phyloP scores from a whole-genome alignment of 2,797 vertebrate species.

The Rhadinocentrus ornatus region DNA sequence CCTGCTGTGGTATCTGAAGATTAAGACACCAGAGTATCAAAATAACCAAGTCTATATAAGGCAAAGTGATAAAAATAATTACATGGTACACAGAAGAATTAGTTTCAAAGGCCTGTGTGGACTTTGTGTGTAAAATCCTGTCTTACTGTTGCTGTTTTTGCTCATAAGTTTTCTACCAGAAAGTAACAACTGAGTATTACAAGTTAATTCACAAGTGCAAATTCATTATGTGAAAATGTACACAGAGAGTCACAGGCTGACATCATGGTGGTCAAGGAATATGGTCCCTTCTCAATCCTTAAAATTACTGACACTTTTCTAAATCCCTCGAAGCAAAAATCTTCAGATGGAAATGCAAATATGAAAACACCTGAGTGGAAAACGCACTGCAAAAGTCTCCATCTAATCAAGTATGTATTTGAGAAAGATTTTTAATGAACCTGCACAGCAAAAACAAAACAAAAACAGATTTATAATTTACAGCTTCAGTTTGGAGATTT shows the following conservation, averaged over 20 bases:
- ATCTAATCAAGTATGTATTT: neutral
- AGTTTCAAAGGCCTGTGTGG: constrained; percentile 28
- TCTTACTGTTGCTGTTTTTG: constrained; percentile 14
- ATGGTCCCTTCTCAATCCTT: constrained; percentile 48
- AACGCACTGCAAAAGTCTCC: constrained; percentile 11
- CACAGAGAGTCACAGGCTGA: constrained; percentile 10
- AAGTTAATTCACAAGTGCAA: constrained; percentile 52
- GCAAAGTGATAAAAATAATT: constrained; percentile 59
- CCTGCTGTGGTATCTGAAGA: constrained; percentile 40
- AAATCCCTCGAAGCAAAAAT: neutral
- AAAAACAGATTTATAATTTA: too few relatives aligned
- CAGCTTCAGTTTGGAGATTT: neutral
- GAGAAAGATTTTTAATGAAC: neutral
- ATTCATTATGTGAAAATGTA: constrained; percentile 41
- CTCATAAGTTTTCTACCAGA: constrained; percentile 38
- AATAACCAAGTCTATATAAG: constrained; percentile 69
- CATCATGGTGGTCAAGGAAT: neutral
- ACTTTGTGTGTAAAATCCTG: constrained; percentile 26
- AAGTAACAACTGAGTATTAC: constrained; percentile 17
- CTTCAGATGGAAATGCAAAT: neutral
- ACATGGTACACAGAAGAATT: constrained; percentile 38
- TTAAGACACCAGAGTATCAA: constrained; percentile 63
- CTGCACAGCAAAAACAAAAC: neutral
- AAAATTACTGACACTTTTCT: constrained; percentile 6
- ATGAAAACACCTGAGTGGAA: neutral